A percentile compares a stretch with the other conserved stretches of the same genome.
These are phyloP conservation scores for Labeo calbasu DNA, from an alignment of 2,797 vertebrate genomes.

Conservation along the genomic window DNA sequence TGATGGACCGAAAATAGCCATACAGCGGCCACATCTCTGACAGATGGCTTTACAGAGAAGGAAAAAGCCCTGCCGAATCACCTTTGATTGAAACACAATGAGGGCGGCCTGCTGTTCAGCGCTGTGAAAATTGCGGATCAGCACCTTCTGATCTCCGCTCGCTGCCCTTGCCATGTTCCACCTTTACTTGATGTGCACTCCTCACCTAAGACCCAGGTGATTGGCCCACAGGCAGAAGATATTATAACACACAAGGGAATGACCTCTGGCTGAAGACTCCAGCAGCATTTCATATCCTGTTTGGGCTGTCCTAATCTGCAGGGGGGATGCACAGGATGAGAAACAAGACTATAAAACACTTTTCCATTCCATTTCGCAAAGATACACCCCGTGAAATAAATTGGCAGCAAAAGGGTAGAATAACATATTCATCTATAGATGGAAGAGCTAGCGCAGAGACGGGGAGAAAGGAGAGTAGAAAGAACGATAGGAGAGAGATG, in stretches of 20 bases:
- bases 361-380: constrained; percentile 80
- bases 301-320: constrained; percentile 71
- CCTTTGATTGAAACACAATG: constrained; percentile 61
- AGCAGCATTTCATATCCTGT: constrained; percentile 67
- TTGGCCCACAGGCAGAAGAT: constrained; percentile 64
- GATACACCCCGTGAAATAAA: constrained; percentile 72
- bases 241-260: constrained; percentile 64
- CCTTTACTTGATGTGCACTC: constrained; percentile 47
- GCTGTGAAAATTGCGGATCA: constrained; percentile 57
- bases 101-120: constrained; percentile 34
- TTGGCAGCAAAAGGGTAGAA: constrained; percentile 64
- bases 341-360: constrained; percentile 64
- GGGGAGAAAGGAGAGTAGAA: constrained; percentile 67
- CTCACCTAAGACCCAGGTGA: constrained; percentile 62
- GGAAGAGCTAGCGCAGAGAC: constrained; percentile 60
- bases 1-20: constrained; percentile 41
- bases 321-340: constrained; percentile 37
- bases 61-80: constrained; percentile 52
- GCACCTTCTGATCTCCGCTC: constrained; percentile 49
- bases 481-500: constrained; percentile 54
- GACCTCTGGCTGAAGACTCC: constrained; percentile 55
- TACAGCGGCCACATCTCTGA: constrained; percentile 41
- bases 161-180: constrained; percentile 50
- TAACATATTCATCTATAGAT: constrained; percentile 69
- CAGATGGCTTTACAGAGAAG: constrained; percentile 53